Base-by-base conservation (phyloP, 2,888 invertebrate genomes). In the Xestia c-nigrum region DNA sequence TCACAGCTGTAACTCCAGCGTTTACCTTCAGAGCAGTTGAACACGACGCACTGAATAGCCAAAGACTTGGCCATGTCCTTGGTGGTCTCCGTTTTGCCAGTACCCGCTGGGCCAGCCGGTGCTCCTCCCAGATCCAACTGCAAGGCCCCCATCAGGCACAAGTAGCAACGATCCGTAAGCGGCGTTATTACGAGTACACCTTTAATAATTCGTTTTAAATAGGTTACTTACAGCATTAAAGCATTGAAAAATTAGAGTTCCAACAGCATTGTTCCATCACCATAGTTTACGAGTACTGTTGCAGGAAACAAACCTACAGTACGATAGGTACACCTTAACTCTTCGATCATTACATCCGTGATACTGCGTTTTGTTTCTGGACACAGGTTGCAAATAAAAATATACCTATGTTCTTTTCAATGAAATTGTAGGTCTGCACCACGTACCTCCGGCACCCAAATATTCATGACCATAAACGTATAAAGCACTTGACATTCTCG, bases 401-500 rank as follows among this genome's bases (percentile, higher is more conserved):
- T n/a, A 9, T 4, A 3, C n/a, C n/a, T 16, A n/a, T 66, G 19
- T 14, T n/a, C 63, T 63, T 71, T 69, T 46, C 9, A 70, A 14
- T 50, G n/a, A 24, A 46, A 38, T 61, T n/a, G 14, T 21, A 77
- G 16, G 31, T 77, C 5, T n/a, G 12, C 21, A 70, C 68, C 21
- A 70, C 68, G 6, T 89, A 96, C 96, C 98, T 76, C 98, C 98
- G 73, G 99, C 99, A 1, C 99, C 99, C 67, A 99, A 96, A 94
- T 99, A 99, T 93, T 99, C 99, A 91, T 99, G 99, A 9, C 98
- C 98, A 90, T 99, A 99, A 63, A 98, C 97, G 84, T 99, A 98
- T 82, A 97, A 97, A 0, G 99, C 98, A 87, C 98, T 99, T 3
- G 99, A 98, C 98, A 99, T 99, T 85, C 97, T 97, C 0, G 98